phyloP scores from a whole-genome alignment of 1,140 invertebrate species.

The Drosophila setifemur region DNA sequence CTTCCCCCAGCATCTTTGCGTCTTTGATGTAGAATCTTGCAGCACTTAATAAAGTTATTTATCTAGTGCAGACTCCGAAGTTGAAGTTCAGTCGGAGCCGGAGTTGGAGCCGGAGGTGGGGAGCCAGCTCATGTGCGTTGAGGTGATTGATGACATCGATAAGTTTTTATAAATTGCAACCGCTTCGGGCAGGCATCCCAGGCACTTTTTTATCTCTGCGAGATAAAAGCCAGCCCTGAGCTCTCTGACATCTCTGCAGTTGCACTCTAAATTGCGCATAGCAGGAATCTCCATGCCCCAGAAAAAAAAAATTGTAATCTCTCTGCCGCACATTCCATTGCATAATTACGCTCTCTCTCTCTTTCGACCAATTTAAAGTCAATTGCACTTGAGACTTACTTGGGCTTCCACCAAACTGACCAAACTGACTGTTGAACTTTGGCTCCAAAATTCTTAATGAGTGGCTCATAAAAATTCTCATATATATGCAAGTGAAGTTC shows the following conservation, averaged over 20 bases:
- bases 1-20: constrained; percentile 2
- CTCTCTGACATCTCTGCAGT: constrained; percentile 26
- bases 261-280: constrained; percentile 35
- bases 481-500: constrained; percentile 39
- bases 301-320: constrained; percentile 15
- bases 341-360: constrained; percentile 48
- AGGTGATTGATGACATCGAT: constrained; percentile 81
- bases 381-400: constrained; percentile 63
- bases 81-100: constrained; percentile 3
- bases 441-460: constrained; percentile 36
- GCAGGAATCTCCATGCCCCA: constrained; percentile 37
- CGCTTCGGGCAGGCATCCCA: constrained; percentile 24
- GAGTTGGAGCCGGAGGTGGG: constrained; percentile 14
- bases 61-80: constrained; percentile 31
- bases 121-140: constrained; percentile 5
- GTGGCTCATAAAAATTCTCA: constrained; percentile 38
- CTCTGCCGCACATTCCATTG: constrained; percentile 5
- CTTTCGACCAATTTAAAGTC: constrained; percentile 42
- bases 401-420: constrained; percentile 3
- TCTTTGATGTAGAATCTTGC: constrained; percentile 15
- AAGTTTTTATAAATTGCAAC: constrained; percentile 73
- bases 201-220: background rate
- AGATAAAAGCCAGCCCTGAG: constrained; percentile 20
- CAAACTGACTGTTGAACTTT: no score
- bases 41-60: constrained; percentile 65